Percentiles rank a stretch among this genome's conserved stretches.
These are phyloP conservation scores for Copidosoma floridanum DNA, from an alignment of 1,140 invertebrate genomes.

Conservation along the genomic window DNA sequence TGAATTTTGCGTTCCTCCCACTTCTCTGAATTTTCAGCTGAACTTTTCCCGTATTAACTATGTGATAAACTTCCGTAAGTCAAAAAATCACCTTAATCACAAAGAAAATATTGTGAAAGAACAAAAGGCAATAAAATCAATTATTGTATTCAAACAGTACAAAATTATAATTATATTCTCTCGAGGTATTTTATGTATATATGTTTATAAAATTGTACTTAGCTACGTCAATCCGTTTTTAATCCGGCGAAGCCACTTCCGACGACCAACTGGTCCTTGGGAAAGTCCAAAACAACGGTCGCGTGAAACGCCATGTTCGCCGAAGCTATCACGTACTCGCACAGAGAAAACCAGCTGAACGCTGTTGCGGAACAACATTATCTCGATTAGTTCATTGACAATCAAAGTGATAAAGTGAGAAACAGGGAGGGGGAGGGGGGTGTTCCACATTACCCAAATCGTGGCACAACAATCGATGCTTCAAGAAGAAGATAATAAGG, in stretches of 20 bases:
- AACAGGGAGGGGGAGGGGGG: background rate
- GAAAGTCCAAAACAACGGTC: constrained; percentile 82
- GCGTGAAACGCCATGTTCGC: constrained; percentile 91
- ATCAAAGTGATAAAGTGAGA: background rate
- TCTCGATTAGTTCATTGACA: too few relatives aligned
- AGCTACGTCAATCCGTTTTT: constrained; percentile 48
- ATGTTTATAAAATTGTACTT: constrained; percentile 27
- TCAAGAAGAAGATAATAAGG: constrained; percentile 81
- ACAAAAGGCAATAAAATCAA: too few relatives aligned
- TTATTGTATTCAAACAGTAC: too few relatives aligned
- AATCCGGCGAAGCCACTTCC: constrained; percentile 56
- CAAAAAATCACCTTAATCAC: too few relatives aligned
- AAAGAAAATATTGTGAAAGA: too few relatives aligned
- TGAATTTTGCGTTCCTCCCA: too few relatives aligned
- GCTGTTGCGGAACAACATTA: constrained; percentile 62
- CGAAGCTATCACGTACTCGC: constrained; percentile 86
- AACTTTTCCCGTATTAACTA: too few relatives aligned
- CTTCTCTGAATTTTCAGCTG: too few relatives aligned
- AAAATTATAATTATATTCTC: too few relatives aligned
- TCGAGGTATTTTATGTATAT: too few relatives aligned
- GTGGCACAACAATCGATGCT: constrained; percentile 83
- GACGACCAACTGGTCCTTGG: constrained; percentile 75
- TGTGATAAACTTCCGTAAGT: too few relatives aligned
- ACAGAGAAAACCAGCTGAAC: constrained; percentile 90
- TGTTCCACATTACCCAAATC: constrained; percentile 71